Conservation (phyloP, 2,797 vertebrate genomes). For the Anguilla obscura region DNA sequence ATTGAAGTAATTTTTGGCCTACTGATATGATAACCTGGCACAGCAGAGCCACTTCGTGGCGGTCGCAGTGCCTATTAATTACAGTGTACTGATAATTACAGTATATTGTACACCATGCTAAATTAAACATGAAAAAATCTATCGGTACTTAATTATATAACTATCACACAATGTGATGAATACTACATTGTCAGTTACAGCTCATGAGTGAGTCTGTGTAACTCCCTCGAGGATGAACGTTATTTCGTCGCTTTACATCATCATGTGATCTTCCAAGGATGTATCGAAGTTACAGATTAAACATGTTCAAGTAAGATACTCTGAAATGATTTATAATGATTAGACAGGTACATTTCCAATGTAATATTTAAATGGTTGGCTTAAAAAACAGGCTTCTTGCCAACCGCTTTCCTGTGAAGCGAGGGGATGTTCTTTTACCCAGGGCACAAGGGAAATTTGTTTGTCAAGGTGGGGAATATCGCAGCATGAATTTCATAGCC, state of each 20-base stretch:
- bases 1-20: neutral
- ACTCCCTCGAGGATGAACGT: neutral
- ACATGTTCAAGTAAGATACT: neutral
- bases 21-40: neutral
- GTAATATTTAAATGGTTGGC: neutral
- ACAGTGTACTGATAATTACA: neutral
- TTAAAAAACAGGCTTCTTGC: neutral
- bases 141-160: neutral
- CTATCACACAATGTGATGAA: neutral
- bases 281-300: neutral
- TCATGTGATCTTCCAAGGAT: neutral
- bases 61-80: neutral
- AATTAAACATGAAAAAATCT: neutral
- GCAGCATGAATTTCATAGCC: conserved; percentile 8
- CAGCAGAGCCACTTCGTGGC: neutral
- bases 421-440: neutral
- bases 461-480: conserved; percentile 16
- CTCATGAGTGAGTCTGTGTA: neutral
- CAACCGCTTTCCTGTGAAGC: neutral
- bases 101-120: neutral
- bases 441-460: conserved; percentile 12
- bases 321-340: neutral
- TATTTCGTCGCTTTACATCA: neutral
- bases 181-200: neutral
- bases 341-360: neutral